A percentile compares a stretch with the other conserved stretches of the same genome.
phyloP scores from a whole-genome alignment of 2,113 vertebrate species.

The Paratilapia polleni region DNA sequence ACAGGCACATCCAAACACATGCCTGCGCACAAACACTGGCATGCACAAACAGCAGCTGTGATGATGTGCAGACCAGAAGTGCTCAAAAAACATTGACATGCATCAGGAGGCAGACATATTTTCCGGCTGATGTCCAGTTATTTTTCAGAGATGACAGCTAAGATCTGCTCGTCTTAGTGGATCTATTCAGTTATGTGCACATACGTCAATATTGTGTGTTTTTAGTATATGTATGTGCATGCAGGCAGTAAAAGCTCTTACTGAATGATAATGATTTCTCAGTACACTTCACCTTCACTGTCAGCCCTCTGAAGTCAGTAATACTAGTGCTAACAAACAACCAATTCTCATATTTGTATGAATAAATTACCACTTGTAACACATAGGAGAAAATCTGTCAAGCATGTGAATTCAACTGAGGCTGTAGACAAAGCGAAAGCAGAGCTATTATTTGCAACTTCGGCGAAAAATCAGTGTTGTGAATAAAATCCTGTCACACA shows the following conservation, averaged over 20 bases:
- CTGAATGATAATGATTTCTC: neutral
- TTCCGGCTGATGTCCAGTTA: slow-evolving; percentile 55
- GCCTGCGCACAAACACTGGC: slow-evolving; percentile 32
- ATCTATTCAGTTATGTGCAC: neutral
- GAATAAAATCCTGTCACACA: slow-evolving; percentile 16
- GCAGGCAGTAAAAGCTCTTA: neutral
- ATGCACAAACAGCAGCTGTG: slow-evolving; percentile 41
- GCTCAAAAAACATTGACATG: slow-evolving; percentile 33
- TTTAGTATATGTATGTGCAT: neutral
- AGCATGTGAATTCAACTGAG: slow-evolving; percentile 20
- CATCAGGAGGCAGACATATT: slow-evolving; percentile 42
- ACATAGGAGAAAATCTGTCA: slow-evolving; percentile 42
- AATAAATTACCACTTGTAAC: slow-evolving; percentile 56
- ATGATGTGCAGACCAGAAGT: slow-evolving; percentile 49
- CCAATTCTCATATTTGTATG: slow-evolving; percentile 27
- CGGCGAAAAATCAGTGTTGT: slow-evolving; percentile 17
- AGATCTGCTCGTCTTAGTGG: slow-evolving; percentile 18
- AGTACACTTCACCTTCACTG: neutral
- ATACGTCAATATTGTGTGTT: neutral
- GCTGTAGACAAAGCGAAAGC: neutral
- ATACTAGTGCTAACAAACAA: slow-evolving; percentile 9
- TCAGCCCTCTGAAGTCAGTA: slow-evolving; percentile 7
- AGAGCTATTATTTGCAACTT: slow-evolving; percentile 27
- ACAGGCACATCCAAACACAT: slow-evolving; percentile 44
- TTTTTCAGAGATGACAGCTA: slow-evolving; percentile 41